Evolutionary conservation across 2,888 invertebrate species (phyloP), one percentile per base, ranked within the genome.

Genomic region (Melanostoma scalare): DNA sequence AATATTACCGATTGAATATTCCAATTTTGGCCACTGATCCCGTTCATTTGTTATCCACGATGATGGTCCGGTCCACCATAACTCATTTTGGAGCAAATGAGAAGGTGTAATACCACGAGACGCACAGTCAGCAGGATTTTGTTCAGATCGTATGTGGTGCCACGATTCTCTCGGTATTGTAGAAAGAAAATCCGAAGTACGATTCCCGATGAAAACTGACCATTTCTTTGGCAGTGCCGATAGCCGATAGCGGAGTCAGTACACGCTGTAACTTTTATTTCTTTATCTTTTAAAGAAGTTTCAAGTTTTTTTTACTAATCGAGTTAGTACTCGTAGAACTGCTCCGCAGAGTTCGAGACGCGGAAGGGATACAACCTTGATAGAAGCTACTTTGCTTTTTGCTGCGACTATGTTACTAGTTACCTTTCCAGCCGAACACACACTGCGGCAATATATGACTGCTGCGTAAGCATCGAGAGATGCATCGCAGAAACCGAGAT

Each of bases 181-280:
- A 6, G 78, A 74, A 6, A 76, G 31, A 42, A 86, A 85, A 33
- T 84, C 69, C 4, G 84, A 46, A 3, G 68, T 68, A 35, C 68
- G 55, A 46, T 68, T 68, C 1, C 53, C 68, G 31, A 55, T 9
- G 35, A 65, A 52, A 38, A 53, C 53, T 31, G 65, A 56, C 40
- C 10, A 61, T 9, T 35, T 52, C 10, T 50, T 71, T 8, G 71
- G 60, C 4, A 52, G 33, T 0, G 56, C 40, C 33, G 69, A 58
- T 0, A 58, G 69, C 58, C 56, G 58, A 58, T 58, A n/a, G n/a
- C n/a, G n/a, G n/a, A n/a, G n/a, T n/a, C n/a, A n/a, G n/a, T n/a
- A n/a, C n/a, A n/a, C n/a, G n/a, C n/a, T n/a, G n/a, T n/a, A n/a
- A n/a, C n/a, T n/a, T n/a, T n/a, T n/a, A n/a, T n/a, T n/a, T n/a